Percentiles rank a stretch among this genome's conserved stretches.
Evolutionary conservation across 2,113 vertebrate genomes (phyloP).

Genomic region (Rafetus swinhoei): DNA sequence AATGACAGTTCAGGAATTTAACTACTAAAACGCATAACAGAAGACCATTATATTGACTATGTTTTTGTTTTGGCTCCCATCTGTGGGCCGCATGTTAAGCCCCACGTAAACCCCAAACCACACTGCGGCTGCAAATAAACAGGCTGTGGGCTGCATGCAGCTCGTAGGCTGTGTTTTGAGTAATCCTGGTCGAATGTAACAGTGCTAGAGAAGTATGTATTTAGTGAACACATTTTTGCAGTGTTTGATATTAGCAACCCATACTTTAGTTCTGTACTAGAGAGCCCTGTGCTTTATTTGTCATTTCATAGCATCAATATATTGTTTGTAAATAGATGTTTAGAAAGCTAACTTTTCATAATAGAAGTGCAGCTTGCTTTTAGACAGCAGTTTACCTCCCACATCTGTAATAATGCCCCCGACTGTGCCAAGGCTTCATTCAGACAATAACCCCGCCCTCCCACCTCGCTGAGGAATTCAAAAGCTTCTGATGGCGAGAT

Average conservation of each 20-base stretch:
- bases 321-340: slow-evolving; percentile 40
- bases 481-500: neutral
- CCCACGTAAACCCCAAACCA: too few species aligned
- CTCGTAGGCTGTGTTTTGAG: too few species aligned
- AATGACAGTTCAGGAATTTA: too few species aligned
- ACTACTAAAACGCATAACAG: too few species aligned
- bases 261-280: neutral
- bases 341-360: neutral
- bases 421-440: neutral
- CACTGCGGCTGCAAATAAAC: too few species aligned
- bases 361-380: neutral
- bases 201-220: neutral
- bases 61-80: too few species aligned
- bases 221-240: slow-evolving; percentile 35
- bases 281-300: neutral
- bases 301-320: neutral
- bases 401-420: neutral
- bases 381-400: slow-evolving; percentile 6
- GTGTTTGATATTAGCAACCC: slow-evolving; percentile 6
- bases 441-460: neutral
- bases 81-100: too few species aligned
- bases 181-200: neutral
- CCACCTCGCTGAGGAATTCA: neutral
- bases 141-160: too few species aligned
- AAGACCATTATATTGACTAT: too few species aligned